These are phyloP conservation scores for Drosophila parvula DNA, from an alignment of 1,140 invertebrate species.

Conservation along the genomic window DNA sequence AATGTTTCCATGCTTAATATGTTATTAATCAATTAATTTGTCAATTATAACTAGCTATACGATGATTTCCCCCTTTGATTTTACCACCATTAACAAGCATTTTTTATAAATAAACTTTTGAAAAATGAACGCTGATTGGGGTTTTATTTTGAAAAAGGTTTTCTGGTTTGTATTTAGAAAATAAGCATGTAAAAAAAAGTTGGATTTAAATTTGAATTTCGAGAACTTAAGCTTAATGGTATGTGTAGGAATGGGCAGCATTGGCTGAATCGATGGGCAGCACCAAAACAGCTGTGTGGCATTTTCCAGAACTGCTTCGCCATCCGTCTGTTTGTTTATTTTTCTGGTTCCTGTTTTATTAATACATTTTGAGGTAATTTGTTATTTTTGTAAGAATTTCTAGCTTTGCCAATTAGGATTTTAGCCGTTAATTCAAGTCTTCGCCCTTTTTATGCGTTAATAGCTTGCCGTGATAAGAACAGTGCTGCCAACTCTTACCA, in stretches of 20 bases:
- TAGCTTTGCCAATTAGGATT: too few relatives aligned
- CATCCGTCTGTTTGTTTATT: too few relatives aligned
- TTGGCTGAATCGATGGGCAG: background rate
- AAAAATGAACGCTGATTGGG: conserved; percentile 29
- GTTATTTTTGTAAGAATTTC: background rate
- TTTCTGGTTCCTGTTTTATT: background rate
- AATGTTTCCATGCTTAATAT: conserved; percentile 57
- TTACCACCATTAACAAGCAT: conserved; percentile 68
- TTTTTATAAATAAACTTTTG: conserved; percentile 75
- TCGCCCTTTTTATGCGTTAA: too few relatives aligned
- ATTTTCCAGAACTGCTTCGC: too few relatives aligned
- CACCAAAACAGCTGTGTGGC: background rate
- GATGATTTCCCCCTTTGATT: conserved; percentile 51
- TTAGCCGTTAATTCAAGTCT: too few relatives aligned
- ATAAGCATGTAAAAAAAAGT: background rate
- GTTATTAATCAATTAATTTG: conserved; percentile 71
- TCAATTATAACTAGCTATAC: conserved; percentile 64
- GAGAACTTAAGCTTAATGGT: background rate
- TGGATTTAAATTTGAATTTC: conserved; percentile 2
- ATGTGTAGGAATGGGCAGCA: background rate
- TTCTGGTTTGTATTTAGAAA: background rate
- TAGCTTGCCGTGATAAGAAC: background rate
- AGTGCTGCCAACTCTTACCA: background rate
- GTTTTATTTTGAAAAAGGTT: background rate
- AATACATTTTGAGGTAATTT: background rate